A percentile compares a stretch with the other conserved stretches of the same genome.
Evolutionary conservation across 2,888 invertebrate genomes (phyloP).

Genomic region (Physocephala rufipes): DNA sequence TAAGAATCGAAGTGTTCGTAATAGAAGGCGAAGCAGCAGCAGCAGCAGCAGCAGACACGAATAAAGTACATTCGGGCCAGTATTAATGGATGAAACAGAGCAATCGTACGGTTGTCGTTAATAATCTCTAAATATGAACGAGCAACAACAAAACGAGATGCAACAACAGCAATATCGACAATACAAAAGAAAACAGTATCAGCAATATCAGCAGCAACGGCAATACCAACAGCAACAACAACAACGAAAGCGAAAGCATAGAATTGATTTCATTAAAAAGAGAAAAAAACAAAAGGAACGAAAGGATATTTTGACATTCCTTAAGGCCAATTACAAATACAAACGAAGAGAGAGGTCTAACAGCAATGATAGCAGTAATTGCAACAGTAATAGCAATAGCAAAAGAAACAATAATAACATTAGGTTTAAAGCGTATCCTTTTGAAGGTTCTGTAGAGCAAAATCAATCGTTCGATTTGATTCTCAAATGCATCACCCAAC

Average conservation of each 20-base stretch:
- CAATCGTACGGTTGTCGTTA: no score
- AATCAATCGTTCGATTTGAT: not conserved
- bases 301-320: slow-evolving; percentile 57
- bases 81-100: no score
- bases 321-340: slow-evolving; percentile 65
- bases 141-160: not conserved
- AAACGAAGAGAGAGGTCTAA: slow-evolving; percentile 57
- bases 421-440: not conserved
- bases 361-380: slow-evolving; percentile 33
- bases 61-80: not conserved
- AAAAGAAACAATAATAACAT: not conserved
- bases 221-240: not conserved
- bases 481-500: not conserved
- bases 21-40: not conserved
- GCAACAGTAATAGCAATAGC: not conserved
- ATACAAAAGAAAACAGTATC: not conserved
- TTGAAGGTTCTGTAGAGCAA: not conserved
- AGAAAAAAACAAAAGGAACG: slow-evolving; percentile 36
- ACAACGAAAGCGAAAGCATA: not conserved
- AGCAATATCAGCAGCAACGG: not conserved
- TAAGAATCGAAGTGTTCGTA: not conserved
- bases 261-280: slow-evolving; percentile 13
- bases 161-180: not conserved
- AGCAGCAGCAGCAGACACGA: not conserved
- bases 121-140: not conserved